Base-by-base conservation (phyloP, 2,888 invertebrate species). In the Trichogramma dendrolimi region DNA sequence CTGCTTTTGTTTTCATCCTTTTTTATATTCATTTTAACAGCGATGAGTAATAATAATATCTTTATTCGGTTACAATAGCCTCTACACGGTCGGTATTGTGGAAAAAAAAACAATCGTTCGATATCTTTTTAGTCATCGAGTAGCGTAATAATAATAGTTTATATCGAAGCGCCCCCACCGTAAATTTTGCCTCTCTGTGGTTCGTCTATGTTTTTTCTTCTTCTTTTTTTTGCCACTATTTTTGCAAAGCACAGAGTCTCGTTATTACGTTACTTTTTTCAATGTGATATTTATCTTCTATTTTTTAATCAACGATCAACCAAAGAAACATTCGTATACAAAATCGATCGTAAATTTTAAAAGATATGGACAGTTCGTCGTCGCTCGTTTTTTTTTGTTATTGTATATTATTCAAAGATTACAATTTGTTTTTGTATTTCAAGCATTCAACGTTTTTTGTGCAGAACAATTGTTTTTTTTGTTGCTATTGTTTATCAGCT, bases 391-490 rank as follows among this genome's bases (percentile, higher is more conserved):
- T 10, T 40, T 11, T 27, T 27, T 27, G 27, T 27, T 27, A 27
- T 27, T 27, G 27, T 27, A 27, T 27, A 27, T 27, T 27, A 27
- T 27, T 27, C 27, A 27, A 27, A 27, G 1, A 27, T 27, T 27
- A 27, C 27, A 27, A 1, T 27, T 27, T 27, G 27, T 27, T 27
- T 27, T 27, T 27, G 27, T 27, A 27, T 27, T 27, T 27, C 27
- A 27, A 27, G 27, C 27, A 27, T 27, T 27, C 27, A 27, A 27
- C 74, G 70, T 73, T 69, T 69, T 69, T 74, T 75, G 75, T 75
- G 75, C 74, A 75, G 75, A 75, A 74, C 71, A 74, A 73, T 68
- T 71, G 68, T 70, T 70, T 27, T 27, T 27, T 27, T 27, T 27
- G 27, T 27, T 67, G 63, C 64, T 69, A 69, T 67, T 66, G 63